Percentiles rank a stretch among this genome's conserved stretches.
Evolutionary conservation across 2,797 vertebrate genomes (phyloP).

Genomic region (Dipus sagitta): DNA sequence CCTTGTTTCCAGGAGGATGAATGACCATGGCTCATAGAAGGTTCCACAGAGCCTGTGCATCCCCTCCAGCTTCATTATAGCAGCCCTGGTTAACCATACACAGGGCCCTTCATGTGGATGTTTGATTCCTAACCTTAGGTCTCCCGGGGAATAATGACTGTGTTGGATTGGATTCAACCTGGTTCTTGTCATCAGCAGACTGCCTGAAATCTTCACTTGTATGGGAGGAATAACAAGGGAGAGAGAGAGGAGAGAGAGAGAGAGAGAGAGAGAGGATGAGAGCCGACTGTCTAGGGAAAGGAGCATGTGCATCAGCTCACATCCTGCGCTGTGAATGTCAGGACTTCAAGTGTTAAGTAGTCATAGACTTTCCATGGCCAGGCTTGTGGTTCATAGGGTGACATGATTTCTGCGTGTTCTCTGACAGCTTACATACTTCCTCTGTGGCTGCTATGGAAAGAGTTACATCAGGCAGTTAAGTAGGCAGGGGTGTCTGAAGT

Average conservation of each 20-base stretch:
- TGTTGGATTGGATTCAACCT: neutral
- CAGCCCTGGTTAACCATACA: accelerated
- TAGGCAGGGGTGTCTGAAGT: too few relatives aligned
- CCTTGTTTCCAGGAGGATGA: too few relatives aligned
- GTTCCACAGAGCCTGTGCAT: accelerated
- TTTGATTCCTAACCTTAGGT: too few relatives aligned
- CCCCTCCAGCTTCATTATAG: accelerated
- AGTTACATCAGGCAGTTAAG: accelerated
- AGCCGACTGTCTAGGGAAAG: too few relatives aligned
- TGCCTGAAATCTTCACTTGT: neutral
- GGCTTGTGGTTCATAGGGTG: too few relatives aligned
- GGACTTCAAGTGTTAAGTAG: neutral
- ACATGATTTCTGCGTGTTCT: neutral
- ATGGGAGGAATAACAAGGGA: too few relatives aligned
- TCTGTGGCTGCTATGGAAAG: neutral
- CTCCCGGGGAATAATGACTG: accelerated
- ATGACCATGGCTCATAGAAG: accelerated
- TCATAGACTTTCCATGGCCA: neutral
- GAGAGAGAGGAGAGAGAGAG: too few relatives aligned
- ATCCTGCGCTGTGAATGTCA: neutral
- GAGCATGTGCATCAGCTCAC: too few relatives aligned
- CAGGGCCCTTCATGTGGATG: accelerated
- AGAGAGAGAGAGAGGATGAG: too few relatives aligned
- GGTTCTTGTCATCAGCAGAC: neutral
- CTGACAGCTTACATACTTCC: neutral